Evolutionary conservation across 2,888 invertebrate genomes (phyloP).

Genomic region (Plagodis pulveraria): DNA sequence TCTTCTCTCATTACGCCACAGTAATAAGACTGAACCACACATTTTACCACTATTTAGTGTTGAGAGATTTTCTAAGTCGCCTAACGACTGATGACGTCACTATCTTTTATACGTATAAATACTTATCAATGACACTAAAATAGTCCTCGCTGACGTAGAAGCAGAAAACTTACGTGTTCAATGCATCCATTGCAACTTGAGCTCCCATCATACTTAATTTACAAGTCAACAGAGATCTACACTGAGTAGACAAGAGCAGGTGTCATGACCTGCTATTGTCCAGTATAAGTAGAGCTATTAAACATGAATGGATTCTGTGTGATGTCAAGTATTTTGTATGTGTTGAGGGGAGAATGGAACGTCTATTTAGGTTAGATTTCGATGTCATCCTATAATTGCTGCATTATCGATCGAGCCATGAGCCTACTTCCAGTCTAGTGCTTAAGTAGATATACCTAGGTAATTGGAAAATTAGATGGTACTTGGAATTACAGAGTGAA

Average conservation of each 20-base stretch:
- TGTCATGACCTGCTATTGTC: constrained; percentile 8
- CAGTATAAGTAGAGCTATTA: constrained; percentile 15
- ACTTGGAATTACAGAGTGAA: constrained; percentile 1
- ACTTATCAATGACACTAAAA: too few relatives aligned
- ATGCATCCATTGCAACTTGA: constrained; percentile 1
- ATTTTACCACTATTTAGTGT: too few relatives aligned
- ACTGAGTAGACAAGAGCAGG: neutral
- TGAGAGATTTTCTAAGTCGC: too few relatives aligned
- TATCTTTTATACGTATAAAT: too few relatives aligned
- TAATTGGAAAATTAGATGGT: neutral
- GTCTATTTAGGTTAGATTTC: constrained; percentile 5
- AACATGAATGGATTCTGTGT: constrained; percentile 12
- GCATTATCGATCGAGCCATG: constrained; percentile 50
- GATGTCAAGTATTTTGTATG: neutral
- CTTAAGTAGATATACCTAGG: neutral
- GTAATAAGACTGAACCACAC: too few relatives aligned
- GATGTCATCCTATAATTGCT: constrained; percentile 54
- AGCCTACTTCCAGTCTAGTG: neutral
- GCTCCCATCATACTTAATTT: neutral
- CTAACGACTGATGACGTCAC: too few relatives aligned
- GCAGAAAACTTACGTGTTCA: neutral
- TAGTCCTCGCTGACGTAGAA: too few relatives aligned
- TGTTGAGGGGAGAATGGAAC: neutral
- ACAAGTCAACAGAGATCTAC: neutral
- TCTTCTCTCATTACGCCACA: too few relatives aligned